A percentile compares a stretch with the other conserved stretches of the same genome.
phyloP scores from a whole-genome alignment of 2,888 invertebrate species.

The Caenorhabditis sulstoni region DNA sequence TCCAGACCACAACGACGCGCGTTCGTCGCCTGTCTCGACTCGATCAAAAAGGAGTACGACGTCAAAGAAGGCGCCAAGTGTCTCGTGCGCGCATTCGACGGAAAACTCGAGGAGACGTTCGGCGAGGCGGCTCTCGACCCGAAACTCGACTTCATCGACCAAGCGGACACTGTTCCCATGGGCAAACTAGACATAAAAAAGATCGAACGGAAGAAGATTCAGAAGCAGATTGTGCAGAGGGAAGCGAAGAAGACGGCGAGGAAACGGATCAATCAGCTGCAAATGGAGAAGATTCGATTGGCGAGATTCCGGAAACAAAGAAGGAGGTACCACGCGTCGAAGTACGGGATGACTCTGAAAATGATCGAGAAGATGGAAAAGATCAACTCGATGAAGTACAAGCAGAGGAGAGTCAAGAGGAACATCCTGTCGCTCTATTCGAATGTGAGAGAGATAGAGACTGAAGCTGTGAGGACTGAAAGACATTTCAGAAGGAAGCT shows the following conservation, averaged over 20 bases:
- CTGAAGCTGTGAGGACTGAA: neutral
- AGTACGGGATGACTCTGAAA: conserved; percentile 19
- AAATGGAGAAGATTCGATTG: conserved; percentile 29
- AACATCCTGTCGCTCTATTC: conserved; percentile 63
- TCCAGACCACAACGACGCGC: conserved; percentile 70
- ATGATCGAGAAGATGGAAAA: conserved; percentile 38
- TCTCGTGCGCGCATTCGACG: conserved; percentile 73
- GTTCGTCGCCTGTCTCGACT: conserved; percentile 73
- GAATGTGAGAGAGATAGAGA: conserved; percentile 41
- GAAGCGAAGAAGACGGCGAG: conserved; percentile 22
- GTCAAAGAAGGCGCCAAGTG: conserved; percentile 72
- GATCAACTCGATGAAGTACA: conserved; percentile 35
- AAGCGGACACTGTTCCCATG: conserved; percentile 35
- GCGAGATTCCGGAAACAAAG: conserved; percentile 29
- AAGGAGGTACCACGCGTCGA: conserved; percentile 15
- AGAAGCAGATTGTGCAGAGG: conserved; percentile 25
- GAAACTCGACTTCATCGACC: conserved; percentile 54
- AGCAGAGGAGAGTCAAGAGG: conserved; percentile 49
- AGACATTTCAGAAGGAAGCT: conserved; percentile 59
- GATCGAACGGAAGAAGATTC: conserved; percentile 25
- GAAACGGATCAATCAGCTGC: conserved; percentile 34
- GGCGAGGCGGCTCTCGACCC: conserved; percentile 24
- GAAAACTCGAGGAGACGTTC: conserved; percentile 48
- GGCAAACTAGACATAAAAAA: conserved; percentile 44
- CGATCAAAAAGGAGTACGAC: conserved; percentile 69